phyloP scores from a whole-genome alignment of 1,140 invertebrate species.

The Macrobrachium rosenbergii region DNA sequence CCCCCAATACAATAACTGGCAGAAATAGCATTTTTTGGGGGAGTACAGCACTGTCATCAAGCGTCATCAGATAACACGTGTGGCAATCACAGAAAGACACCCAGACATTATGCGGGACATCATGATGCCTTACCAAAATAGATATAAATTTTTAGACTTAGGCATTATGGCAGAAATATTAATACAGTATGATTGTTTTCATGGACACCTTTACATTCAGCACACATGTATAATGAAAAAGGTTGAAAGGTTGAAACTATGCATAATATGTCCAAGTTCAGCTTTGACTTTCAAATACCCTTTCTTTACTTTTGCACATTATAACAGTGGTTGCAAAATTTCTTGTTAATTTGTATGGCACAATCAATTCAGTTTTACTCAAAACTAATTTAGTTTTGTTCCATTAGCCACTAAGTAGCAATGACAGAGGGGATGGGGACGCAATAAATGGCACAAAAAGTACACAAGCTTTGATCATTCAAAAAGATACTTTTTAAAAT shows the following conservation, averaged over 20 bases:
- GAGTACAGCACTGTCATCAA: conserved; percentile 42
- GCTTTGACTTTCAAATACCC: too few relatives aligned
- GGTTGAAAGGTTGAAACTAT: conserved; percentile 32
- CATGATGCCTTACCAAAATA: conserved; percentile 47
- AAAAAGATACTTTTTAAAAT: conserved; percentile 7
- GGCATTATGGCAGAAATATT: conserved; percentile 43
- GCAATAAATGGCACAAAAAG: too few relatives aligned
- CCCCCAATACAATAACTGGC: conserved; percentile 38
- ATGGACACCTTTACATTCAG: conserved; percentile 41
- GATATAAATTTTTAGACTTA: conserved; percentile 30
- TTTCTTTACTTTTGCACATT: too few relatives aligned
- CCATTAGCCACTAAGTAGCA: neutral
- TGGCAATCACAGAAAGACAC: conserved; percentile 45
- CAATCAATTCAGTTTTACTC: too few relatives aligned
- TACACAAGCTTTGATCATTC: neutral
- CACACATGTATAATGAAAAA: conserved; percentile 34
- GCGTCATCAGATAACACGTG: conserved; percentile 45
- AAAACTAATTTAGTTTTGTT: neutral
- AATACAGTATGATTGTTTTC: conserved; percentile 37
- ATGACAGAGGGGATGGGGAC: neutral
- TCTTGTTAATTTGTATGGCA: too few relatives aligned
- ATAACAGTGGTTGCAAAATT: too few relatives aligned
- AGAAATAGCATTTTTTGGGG: conserved; percentile 30
- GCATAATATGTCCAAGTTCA: conserved; percentile 33
- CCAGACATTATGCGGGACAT: conserved; percentile 43